Base-by-base conservation (phyloP, 2,797 vertebrate genomes). In the Sebastes paucispinis region DNA sequence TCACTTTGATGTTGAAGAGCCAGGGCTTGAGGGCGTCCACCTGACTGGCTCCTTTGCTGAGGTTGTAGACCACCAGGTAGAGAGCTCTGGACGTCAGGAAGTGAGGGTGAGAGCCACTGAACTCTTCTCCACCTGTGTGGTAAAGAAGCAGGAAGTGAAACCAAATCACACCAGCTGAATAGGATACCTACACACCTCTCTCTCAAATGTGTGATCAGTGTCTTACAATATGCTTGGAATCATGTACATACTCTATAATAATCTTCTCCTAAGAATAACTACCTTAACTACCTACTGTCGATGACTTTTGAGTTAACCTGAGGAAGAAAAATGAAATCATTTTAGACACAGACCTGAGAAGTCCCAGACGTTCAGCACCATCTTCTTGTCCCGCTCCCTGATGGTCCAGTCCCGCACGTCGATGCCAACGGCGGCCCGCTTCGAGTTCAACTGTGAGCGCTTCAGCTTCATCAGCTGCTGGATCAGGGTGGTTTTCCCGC, bases 1-100 rank as follows among this genome's bases (percentile, higher is more conserved):
- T 88, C 82, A 98, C 98, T 94, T 99, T 99, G 89, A 99, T 98
- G 91, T 98, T 98, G 89, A 99, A 99, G 79, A 99, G 97, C 98
- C 98, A 99, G 0, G 97, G 98, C 85, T 98, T 99, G 91, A 99
- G 96, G 47, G 96, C 94, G 10, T 99, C 97, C 81, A 99, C 95
- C 87, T 98, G 96, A 55, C 94, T 86, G 72, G 93, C 91, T 80
- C 98, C 98, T 92, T 97, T 98, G 92, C 97, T 99, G 81, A 98
- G 94, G 92, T 99, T 94, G 82, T 97, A 99, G 32, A 99, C 97
- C 65, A 98, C 97, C 67, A 99, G 94, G 91, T 99, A 99, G 4
- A 99, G 92, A 6, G 98, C 97, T 82, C 97, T 95, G 71, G 96
- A 96, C 0, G 97, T 98, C 95, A 99, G 96, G 90, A 99, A 99